These are phyloP conservation scores for Stenodera caucasica DNA, from an alignment of 2,888 invertebrate species.

Conservation along the genomic window DNA sequence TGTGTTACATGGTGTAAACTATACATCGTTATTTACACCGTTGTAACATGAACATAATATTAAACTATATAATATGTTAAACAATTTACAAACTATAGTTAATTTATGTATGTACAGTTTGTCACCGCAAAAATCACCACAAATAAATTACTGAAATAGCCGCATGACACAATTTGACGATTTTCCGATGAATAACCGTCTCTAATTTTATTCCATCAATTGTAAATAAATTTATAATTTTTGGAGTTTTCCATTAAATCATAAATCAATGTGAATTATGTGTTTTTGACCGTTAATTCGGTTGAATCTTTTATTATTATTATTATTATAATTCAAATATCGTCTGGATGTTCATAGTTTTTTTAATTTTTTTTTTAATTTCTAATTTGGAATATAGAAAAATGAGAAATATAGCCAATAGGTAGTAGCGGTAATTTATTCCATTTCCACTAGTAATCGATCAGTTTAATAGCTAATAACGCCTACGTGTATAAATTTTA, in stretches of 20 bases:
- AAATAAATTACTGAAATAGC: not conserved
- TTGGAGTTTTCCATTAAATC: no score
- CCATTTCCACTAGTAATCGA: constrained; percentile 14
- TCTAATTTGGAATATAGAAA: no score
- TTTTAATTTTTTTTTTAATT: not conserved
- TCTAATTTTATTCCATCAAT: no score
- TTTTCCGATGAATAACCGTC: not conserved
- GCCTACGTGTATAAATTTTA: constrained; percentile 31
- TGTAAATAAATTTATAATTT: no score
- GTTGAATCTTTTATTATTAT: no score
- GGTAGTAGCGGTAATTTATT: constrained; percentile 5
- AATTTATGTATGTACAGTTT: constrained; percentile 23
- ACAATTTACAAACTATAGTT: constrained; percentile 32
- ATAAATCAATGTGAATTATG: constrained; percentile 5
- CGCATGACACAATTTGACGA: not conserved
- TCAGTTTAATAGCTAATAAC: constrained; percentile 31
- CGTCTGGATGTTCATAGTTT: not conserved
- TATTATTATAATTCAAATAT: no score
- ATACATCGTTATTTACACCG: constrained; percentile 45
- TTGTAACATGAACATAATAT: constrained; percentile 44
- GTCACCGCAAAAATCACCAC: constrained; percentile 14
- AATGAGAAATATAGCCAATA: not conserved
- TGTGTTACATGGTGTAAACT: constrained; percentile 41
- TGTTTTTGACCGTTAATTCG: not conserved
- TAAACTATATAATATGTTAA: constrained; percentile 39